Conservation (phyloP, 2,888 invertebrate genomes). For the Agrotis ipsilon region DNA sequence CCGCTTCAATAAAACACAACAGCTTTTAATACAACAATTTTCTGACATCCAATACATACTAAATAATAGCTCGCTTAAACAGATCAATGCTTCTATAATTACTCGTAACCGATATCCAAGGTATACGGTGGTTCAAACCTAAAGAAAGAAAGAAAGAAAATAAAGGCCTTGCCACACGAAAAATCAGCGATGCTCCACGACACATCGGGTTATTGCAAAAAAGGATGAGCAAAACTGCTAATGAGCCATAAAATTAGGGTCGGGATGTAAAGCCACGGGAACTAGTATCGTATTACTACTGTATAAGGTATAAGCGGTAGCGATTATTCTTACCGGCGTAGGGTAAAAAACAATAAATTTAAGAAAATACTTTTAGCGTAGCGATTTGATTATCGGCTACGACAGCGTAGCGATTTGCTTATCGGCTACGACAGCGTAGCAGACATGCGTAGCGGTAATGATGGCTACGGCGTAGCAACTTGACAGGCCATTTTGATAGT, state of each 20-base stretch:
- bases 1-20: constrained; percentile 43
- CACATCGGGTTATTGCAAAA: constrained; percentile 83
- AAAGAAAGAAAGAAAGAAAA: constrained; percentile 52
- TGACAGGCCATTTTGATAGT: background rate
- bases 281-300: constrained; percentile 80
- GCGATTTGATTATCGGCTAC: too few species aligned
- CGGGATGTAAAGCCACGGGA: constrained; percentile 75
- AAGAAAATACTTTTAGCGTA: too few species aligned
- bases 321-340: constrained; percentile 14
- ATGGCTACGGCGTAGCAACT: constrained; percentile 7
- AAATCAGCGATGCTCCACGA: constrained; percentile 71
- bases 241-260: constrained; percentile 90
- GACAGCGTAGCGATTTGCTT: background rate
- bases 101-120: constrained; percentile 63
- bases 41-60: constrained; percentile 60
- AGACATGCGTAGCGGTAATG: constrained; percentile 2
- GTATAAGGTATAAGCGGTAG: constrained; percentile 56
- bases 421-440: constrained; percentile 24
- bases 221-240: constrained; percentile 82
- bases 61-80: constrained; percentile 53
- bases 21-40: constrained; percentile 53
- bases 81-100: constrained; percentile 58
- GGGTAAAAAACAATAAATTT: too few species aligned
- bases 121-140: constrained; percentile 74
- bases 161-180: constrained; percentile 71